Percentiles rank a stretch among this genome's conserved stretches.
Conservation (phyloP, 2,113 vertebrate species). For the Beaufortia kweichowensis region DNA sequence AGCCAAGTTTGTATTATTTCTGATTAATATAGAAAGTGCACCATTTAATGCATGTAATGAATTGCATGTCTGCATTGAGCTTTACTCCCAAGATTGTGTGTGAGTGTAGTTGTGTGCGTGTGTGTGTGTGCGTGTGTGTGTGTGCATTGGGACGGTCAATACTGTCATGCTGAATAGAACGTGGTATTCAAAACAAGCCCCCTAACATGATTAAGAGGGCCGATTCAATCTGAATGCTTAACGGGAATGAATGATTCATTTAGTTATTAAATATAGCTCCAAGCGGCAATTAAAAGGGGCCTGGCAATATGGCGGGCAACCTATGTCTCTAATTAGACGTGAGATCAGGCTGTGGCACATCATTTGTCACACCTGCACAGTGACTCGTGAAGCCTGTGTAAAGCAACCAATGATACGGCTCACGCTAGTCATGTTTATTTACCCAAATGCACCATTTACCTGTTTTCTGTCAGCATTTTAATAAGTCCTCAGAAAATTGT, state of each 20-base stretch:
- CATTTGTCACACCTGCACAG: slow-evolving; percentile 57
- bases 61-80: slow-evolving; percentile 54
- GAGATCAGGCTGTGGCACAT: slow-evolving; percentile 48
- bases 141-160: slow-evolving; percentile 44
- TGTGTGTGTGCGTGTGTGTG: background rate
- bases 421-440: slow-evolving; percentile 32
- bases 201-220: slow-evolving; percentile 56
- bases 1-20: background rate
- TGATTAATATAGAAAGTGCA: slow-evolving; percentile 6
- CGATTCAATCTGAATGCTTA: slow-evolving; percentile 53
- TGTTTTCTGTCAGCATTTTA: background rate
- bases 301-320: slow-evolving; percentile 57
- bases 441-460: slow-evolving; percentile 7
- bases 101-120: background rate
- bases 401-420: slow-evolving; percentile 34
- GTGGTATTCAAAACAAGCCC: slow-evolving; percentile 52
- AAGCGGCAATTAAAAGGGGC: slow-evolving; percentile 54
- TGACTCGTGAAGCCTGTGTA: slow-evolving; percentile 47
- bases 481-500: background rate
- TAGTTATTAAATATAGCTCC: slow-evolving; percentile 61
- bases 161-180: slow-evolving; percentile 40
- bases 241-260: slow-evolving; percentile 57
- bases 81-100: slow-evolving; percentile 28
- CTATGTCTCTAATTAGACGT: slow-evolving; percentile 54
- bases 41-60: slow-evolving; percentile 46